A percentile compares a stretch with the other conserved stretches of the same genome.
Conservation (phyloP, 1,140 invertebrate species). For the Drosophila virilis region DNA sequence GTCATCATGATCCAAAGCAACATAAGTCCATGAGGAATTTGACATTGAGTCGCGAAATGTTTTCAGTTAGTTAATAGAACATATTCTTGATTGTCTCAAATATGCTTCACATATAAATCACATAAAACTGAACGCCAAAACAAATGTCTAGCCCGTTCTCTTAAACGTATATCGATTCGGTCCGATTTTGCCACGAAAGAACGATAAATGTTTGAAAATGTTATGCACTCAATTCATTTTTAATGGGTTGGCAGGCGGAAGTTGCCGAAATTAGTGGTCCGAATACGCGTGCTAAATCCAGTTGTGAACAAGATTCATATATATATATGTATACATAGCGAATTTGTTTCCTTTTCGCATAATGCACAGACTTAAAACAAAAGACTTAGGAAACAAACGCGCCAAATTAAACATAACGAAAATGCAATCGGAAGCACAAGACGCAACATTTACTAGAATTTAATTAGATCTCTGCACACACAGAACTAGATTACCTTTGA, state of each 20-base stretch:
- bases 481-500: slow-evolving; percentile 23
- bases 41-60: slow-evolving; percentile 11
- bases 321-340: slow-evolving; percentile 29
- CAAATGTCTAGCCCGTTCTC: not conserved
- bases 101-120: too few relatives aligned
- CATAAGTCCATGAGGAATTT: slow-evolving; percentile 1
- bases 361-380: slow-evolving; percentile 58
- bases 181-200: slow-evolving; percentile 3
- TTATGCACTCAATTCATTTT: slow-evolving; percentile 28
- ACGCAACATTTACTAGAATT: not conserved
- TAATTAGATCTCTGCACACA: not conserved
- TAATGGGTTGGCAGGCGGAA: slow-evolving; percentile 63
- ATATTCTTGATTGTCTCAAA: not conserved
- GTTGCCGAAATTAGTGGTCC: slow-evolving; percentile 40
- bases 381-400: slow-evolving; percentile 78
- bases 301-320: slow-evolving; percentile 76
- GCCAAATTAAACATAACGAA: slow-evolving; percentile 32
- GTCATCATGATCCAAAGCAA: slow-evolving; percentile 16
- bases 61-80: not conserved
- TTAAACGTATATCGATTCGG: not conserved
- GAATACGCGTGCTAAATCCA: slow-evolving; percentile 74
- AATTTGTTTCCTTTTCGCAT: slow-evolving; percentile 63
- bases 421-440: slow-evolving; percentile 31
- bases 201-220: not conserved
- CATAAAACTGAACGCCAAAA: too few relatives aligned